Evolutionary conservation across 2,888 invertebrate genomes (phyloP), one percentile per base, ranked within the genome.

Genomic region (Heliconius ismenius): DNA sequence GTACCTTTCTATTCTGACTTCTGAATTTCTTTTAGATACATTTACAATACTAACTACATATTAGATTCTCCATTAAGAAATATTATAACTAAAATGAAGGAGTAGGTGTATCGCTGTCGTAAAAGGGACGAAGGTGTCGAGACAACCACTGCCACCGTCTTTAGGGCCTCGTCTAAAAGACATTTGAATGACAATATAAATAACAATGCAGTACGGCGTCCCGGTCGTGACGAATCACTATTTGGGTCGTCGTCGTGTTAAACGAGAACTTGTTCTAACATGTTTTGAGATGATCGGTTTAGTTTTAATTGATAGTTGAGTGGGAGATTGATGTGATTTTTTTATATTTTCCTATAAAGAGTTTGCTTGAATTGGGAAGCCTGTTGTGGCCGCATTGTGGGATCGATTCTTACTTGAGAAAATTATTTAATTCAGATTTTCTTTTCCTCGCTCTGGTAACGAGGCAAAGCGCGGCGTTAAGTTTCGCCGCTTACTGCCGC

Each of bases 101-200:
- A 65, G 69, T 77, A 77, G 65, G 72, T 76, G 79, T 75, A 62
- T 43, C 54, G 75, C 43, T 26, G 70, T 74, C 74, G 78, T 76
- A 73, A 72, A 75, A 77, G 68, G 84, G 83, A 83, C 85, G 85
- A 86, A 92, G 92, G 92, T 92, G 93, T 89, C 91, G 92, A 92
- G 90, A 86, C 89, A 86, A 84, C 83, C 85, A 91, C 84, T 92
- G 93, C 93, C 92, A 92, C 93, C 86, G 92, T 85, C 86, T 87
- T 90, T 88, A 82, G 87, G 85, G 81, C 83, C 86, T 85, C 85
- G 83, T 84, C 87, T 86, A 83, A 85, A 83, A 85, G 84, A 84
- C 86, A 90, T 92, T 91, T 91, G 89, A 91, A 93, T 92, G 89
- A 91, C 88, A 90, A 92, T 93, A 89, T 91, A 88, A 91, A 92